Evolutionary conservation across 2,888 invertebrate species (phyloP), one percentile per base, ranked within the genome.

Genomic region (Homarus gammarus): DNA sequence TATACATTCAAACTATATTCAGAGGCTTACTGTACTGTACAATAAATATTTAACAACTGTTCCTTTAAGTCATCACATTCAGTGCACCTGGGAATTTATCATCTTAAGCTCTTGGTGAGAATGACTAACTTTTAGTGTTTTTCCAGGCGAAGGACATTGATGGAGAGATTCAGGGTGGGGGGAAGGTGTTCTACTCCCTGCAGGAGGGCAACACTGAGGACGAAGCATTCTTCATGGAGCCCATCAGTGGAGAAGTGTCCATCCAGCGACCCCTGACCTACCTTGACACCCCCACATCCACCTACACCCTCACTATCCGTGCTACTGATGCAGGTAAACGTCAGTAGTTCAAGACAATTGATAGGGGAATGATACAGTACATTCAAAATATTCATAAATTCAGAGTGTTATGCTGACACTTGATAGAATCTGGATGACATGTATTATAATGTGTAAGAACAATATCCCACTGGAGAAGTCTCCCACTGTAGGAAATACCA

Each of bases 101-200:
- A n/a, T n/a, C n/a, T n/a, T n/a, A n/a, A n/a, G n/a, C 64, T n/a
- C n/a, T 22, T 56, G 22, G n/a, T 64, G 64, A 27, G 6, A 64
- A 3, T 2, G n/a, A 1, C 64, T 64, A 27, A 6, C 12, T 64
- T n/a, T 22, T 27, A 27, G 64, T 27, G 15, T 6, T 10, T 40
- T n/a, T 38, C 33, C 77, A 88, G 88, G 97, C 97, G 0, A 95
- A 95, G 0, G 97, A 97, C 93, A 94, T 94, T 22, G 97, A 97
- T 94, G 96, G 97, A 0, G 92, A 90, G 51, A 75, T 33, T 3
- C 96, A 96, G 94, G 97, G 96, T 0, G 96, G 96, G 85, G 96
- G 96, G 0, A 94, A 94, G 92, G 94, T 97, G 0, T 95, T 94
- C 38, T 97, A 97, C 93, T 95, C 95, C 0, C 94, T 97, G 6